Evolutionary conservation across 64 coral and sea anemone genomes (phyloP), one percentile per base, ranked within the genome.

Genomic region (Dendronephthya gigantea): DNA sequence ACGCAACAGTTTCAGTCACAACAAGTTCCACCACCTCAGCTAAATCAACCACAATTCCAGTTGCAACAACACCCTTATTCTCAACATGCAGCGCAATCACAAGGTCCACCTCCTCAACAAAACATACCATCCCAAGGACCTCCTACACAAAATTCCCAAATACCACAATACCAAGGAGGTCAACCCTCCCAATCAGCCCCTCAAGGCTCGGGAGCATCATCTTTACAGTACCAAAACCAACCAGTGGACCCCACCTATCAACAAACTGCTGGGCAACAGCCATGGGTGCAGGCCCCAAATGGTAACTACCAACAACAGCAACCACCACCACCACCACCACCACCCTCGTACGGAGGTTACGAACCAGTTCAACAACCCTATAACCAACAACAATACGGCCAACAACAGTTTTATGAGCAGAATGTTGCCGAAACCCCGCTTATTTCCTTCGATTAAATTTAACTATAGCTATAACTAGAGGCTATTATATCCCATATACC

Each of bases 381-480:
- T 38, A 52, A 52, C 28, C 51, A 66, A 27, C 62, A 69, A 16
- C 88, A 84, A 40, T 86, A 84, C 3, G 58, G 66, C 13, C 88
- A 72, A 70, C 90, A 90, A 48, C 87, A 89, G 30, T 89, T 50
- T 16, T 72, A 93, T n/a, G 90, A 96, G 34, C 84, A 92, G 50
- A 89, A 93, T 41, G 23, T 93, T 14, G 89, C 94, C 0, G 88
- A 88, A 22, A 85, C 88, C 41, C 70, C 93, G 47, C 84, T 97
- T 10, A 93, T 97, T 33, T 93, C 91, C 22, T 97, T 97, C 40
- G 94, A 97, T 83, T 97, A 87, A 82, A 85, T 56, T n/a, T n/a
- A n/a, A n/a, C n/a, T n/a, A n/a, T n/a, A n/a, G n/a, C n/a, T n/a
- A n/a, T n/a, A n/a, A n/a, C n/a, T n/a, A n/a, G n/a, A n/a, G n/a